Evolutionary conservation across 2,888 invertebrate genomes (phyloP).

Genomic region (Eristalis tenax): DNA sequence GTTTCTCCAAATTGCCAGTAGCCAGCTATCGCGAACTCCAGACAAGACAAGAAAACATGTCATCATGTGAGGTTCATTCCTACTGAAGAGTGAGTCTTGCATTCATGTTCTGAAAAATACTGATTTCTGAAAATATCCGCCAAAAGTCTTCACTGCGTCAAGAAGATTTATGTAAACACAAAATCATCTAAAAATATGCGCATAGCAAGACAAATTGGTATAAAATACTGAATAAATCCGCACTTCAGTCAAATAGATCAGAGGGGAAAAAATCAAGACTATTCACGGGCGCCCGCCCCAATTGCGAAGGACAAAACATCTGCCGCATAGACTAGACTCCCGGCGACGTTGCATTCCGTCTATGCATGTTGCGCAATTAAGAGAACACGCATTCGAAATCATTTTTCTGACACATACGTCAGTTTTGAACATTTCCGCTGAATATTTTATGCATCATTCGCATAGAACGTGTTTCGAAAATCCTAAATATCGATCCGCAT

Average conservation of each 20-base stretch:
- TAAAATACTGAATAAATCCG: not conserved
- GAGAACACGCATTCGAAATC: not conserved
- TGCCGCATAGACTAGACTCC: not conserved
- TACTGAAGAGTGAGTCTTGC: no score
- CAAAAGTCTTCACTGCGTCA: not conserved
- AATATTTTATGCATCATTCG: constrained; percentile 54
- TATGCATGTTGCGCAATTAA: not conserved
- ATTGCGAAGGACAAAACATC: not conserved
- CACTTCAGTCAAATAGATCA: not conserved
- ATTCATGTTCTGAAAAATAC: not conserved
- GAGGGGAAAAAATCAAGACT: not conserved
- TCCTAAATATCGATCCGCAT: constrained; percentile 15
- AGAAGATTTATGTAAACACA: not conserved
- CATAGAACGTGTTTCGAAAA: constrained; percentile 9
- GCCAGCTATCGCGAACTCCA: no score
- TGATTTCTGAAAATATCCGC: not conserved
- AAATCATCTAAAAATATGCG: not conserved
- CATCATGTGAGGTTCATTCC: no score
- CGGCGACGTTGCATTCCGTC: not conserved
- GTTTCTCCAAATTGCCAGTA: no score
- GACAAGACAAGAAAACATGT: no score
- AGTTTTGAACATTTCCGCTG: constrained; percentile 28
- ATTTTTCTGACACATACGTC: not conserved
- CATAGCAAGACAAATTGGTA: not conserved
- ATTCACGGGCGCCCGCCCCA: not conserved